A percentile compares a stretch with the other conserved stretches of the same genome.
Conservation (phyloP, 1,140 invertebrate species). For the Gonatopus flavifemur region DNA sequence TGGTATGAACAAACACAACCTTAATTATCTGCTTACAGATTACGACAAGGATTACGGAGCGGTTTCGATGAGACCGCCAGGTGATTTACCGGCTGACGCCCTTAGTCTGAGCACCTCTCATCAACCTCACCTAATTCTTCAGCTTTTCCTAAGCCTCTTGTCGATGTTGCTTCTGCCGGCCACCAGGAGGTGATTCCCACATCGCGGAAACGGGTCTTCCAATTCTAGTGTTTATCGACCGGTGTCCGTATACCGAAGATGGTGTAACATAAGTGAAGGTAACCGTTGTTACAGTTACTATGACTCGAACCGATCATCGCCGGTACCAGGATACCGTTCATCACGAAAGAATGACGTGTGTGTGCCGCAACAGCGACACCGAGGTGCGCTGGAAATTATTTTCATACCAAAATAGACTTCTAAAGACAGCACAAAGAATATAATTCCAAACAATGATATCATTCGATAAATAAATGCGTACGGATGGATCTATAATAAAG, state of each 20-base stretch:
- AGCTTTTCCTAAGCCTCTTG: constrained; percentile 35
- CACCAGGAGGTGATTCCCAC: constrained; percentile 48
- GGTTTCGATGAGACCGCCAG: constrained; percentile 40
- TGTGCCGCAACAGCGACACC: constrained; percentile 20
- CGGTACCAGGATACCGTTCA: constrained; percentile 12
- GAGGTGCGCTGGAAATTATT: constrained; percentile 46
- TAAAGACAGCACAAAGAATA: constrained; percentile 18
- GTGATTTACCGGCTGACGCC: constrained; percentile 29
- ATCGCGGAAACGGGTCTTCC: constrained; percentile 45
- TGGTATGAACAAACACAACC: no score
- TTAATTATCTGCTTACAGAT: constrained; percentile 39
- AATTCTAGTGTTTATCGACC: constrained; percentile 46
- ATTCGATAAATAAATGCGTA: no score
- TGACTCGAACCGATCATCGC: no score
- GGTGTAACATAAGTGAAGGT: no score
- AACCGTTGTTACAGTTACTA: no score
- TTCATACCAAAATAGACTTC: constrained; percentile 46
- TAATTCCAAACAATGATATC: no score
- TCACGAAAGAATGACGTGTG: constrained; percentile 22
- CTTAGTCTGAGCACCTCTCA: constrained; percentile 23
- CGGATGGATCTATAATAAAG: no score
- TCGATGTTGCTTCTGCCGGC: constrained; percentile 31
- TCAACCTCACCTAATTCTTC: constrained; percentile 25
- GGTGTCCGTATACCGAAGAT: constrained; percentile 22
- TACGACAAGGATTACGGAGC: constrained; percentile 38